Percentiles rank a stretch among this genome's conserved stretches.
Evolutionary conservation across 2,888 invertebrate genomes (phyloP).

Genomic region (Drosophila mimica): DNA sequence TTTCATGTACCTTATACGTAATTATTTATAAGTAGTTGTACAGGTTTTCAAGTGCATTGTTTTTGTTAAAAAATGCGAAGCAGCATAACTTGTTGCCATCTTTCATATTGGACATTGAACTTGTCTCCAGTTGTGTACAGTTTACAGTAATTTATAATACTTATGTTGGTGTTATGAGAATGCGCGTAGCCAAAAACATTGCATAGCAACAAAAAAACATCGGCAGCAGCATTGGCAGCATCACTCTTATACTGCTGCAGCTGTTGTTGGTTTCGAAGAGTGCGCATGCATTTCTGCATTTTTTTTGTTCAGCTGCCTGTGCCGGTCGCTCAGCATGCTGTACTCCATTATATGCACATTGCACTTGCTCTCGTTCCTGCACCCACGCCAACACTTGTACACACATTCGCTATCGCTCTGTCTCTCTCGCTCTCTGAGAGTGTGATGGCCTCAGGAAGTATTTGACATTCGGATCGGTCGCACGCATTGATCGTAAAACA

Average conservation of each 20-base stretch:
- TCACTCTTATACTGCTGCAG: constrained; percentile 49
- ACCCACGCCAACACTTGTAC: constrained; percentile 24
- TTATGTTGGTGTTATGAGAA: constrained; percentile 21
- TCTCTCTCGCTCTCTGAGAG: constrained; percentile 2
- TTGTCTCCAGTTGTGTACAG: constrained; percentile 31
- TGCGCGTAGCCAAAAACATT: constrained; percentile 29
- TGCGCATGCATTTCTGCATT: constrained; percentile 3
- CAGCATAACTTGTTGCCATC: constrained; percentile 60
- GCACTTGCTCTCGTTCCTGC: constrained; percentile 7
- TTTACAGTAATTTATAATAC: constrained; percentile 38
- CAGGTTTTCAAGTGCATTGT: constrained; percentile 66
- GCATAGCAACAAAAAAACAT: constrained; percentile 54
- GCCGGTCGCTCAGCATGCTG: constrained; percentile 38
- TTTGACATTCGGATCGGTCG: constrained; percentile 27
- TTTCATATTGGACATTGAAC: constrained; percentile 60
- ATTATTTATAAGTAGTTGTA: constrained; percentile 36
- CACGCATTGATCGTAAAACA: constrained; percentile 25
- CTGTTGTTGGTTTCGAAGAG: constrained; percentile 39
- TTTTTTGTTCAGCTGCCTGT: constrained; percentile 7
- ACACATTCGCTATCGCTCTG: constrained; percentile 10
- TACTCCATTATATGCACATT: constrained; percentile 17
- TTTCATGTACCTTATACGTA: constrained; percentile 51
- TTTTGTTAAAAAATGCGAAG: constrained; percentile 30
- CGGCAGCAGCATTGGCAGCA: constrained; percentile 4
- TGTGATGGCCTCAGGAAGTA: constrained; percentile 45